phyloP scores from a whole-genome alignment of 2,113 vertebrate species.

The Salvelinus alpinus region DNA sequence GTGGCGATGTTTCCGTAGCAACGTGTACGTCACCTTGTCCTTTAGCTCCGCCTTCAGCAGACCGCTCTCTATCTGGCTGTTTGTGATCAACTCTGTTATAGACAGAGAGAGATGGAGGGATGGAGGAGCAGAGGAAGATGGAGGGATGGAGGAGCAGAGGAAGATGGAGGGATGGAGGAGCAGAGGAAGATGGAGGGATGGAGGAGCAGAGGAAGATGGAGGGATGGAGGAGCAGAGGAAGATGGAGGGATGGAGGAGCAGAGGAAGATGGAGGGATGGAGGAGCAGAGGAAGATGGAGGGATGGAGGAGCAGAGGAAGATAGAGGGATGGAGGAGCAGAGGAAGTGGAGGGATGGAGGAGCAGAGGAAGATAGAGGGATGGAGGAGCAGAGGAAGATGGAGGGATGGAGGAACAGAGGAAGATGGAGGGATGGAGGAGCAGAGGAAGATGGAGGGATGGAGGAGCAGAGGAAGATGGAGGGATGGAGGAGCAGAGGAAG shows the following conservation, averaged over 20 bases:
- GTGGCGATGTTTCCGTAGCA: constrained; percentile 94
- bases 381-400: neutral
- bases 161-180: too few relatives aligned
- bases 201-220: neutral
- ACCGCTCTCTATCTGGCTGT: constrained; percentile 93
- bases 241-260: too few relatives aligned
- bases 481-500: neutral
- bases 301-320: neutral
- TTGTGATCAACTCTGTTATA: constrained; percentile 87
- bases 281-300: too few relatives aligned
- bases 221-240: constrained; percentile 5
- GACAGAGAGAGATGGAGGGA: neutral
- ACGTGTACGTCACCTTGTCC: constrained; percentile 94
- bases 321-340: neutral
- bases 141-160: too few relatives aligned
- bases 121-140: neutral
- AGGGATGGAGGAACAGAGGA: neutral
- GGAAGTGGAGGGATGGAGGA: neutral
- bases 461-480: neutral
- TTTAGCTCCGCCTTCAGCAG: constrained; percentile 89
- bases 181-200: too few relatives aligned
- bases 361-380: neutral
- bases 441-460: neutral
- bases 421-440: neutral
- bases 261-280: too few relatives aligned